Conservation (phyloP, 2,797 vertebrate genomes). For the Sebastes jordani region DNA sequence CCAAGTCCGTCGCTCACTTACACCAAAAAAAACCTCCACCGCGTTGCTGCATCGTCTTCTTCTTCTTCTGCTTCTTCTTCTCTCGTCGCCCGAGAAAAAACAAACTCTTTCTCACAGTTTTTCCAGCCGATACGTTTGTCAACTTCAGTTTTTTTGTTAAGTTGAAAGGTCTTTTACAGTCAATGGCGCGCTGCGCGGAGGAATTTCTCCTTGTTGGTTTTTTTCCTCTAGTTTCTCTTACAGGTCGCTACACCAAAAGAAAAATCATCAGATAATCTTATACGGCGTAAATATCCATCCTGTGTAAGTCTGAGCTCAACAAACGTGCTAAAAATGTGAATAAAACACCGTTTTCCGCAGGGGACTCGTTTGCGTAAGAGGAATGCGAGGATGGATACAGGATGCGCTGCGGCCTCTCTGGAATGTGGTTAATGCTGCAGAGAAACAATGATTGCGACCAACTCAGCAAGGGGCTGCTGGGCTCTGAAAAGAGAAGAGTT, state of each 20-base stretch:
- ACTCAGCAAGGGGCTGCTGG: conserved; percentile 85
- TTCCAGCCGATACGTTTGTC: conserved; percentile 80
- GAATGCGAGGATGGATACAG: conserved; percentile 93
- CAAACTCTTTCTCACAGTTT: conserved; percentile 77
- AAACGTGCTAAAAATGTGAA: neutral
- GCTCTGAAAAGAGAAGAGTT: conserved; percentile 76
- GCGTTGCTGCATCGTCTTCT: conserved; percentile 60
- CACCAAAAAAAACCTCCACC: conserved; percentile 40
- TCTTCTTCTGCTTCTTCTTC: conserved; percentile 6
- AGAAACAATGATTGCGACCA: conserved; percentile 90
- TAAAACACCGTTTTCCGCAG: conserved; percentile 46
- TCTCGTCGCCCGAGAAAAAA: conserved; percentile 41
- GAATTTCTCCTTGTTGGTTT: conserved; percentile 86
- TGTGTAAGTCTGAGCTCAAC: neutral
- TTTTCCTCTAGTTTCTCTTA: conserved; percentile 52
- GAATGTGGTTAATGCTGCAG: conserved; percentile 94
- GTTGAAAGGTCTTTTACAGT: conserved; percentile 88
- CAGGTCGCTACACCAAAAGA: neutral
- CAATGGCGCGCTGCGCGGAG: conserved; percentile 94
- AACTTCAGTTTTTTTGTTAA: conserved; percentile 88
- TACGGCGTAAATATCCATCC: neutral
- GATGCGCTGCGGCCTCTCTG: conserved; percentile 90
- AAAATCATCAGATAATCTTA: conserved; percentile 29
- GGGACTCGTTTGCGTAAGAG: conserved; percentile 85
- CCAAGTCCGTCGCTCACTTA: conserved; percentile 60